Percentiles rank a stretch among this genome's conserved stretches.
These are phyloP conservation scores for Agrochola macilenta DNA, from an alignment of 2,888 invertebrate species.

Conservation along the genomic window DNA sequence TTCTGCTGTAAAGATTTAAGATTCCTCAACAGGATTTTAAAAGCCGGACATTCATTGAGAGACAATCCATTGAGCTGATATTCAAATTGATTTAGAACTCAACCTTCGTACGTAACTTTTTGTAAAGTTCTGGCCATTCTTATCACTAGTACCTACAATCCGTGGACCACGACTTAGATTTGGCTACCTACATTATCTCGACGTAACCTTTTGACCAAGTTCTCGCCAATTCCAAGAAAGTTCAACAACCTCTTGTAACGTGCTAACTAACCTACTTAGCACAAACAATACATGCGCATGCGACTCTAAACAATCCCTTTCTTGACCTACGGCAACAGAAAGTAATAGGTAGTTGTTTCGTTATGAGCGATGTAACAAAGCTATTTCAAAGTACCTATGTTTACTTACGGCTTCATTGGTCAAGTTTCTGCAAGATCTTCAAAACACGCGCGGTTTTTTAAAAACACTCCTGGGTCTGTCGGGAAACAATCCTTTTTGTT, in stretches of 20 bases:
- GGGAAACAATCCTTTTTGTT: not conserved
- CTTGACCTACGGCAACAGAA: conserved; percentile 36
- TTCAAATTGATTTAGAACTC: not conserved
- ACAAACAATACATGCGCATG: conserved; percentile 19
- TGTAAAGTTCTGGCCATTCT: not conserved
- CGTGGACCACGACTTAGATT: not conserved
- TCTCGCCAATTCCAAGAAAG: not conserved
- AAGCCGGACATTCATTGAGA: not conserved
- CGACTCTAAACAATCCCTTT: conserved; percentile 25
- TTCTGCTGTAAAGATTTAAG: not conserved
- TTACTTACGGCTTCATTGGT: not conserved
- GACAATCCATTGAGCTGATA: not conserved
- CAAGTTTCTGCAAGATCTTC: not conserved
- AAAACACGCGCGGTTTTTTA: not conserved
- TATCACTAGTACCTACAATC: not conserved
- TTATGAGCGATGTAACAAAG: conserved; percentile 8
- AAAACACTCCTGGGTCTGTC: not conserved
- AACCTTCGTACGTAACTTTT: no score
- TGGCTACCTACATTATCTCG: not conserved
- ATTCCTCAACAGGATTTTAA: not conserved
- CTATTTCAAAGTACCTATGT: not conserved
- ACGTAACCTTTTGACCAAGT: conserved; percentile 5
- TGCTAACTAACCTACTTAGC: conserved; percentile 13
- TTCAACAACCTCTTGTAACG: conserved; percentile 23
- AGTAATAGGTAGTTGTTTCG: conserved; percentile 1